These are phyloP conservation scores for Stylophora pistillata DNA, from an alignment of 64 coral and sea anemone species.

Conservation along the genomic window DNA sequence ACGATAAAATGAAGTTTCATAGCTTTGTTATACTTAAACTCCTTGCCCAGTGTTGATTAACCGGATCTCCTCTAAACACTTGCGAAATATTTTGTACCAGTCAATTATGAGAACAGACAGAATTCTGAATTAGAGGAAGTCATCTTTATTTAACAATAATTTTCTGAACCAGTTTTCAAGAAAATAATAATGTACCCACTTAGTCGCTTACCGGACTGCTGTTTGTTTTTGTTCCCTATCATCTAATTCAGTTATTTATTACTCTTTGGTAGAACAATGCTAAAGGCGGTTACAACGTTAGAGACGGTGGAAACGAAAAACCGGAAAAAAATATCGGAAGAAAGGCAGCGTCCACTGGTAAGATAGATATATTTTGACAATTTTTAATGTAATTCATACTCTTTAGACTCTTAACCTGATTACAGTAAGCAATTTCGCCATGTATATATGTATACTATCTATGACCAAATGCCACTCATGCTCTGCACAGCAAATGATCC, in stretches of 20 bases:
- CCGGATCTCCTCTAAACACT: no score
- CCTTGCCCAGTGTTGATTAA: no score
- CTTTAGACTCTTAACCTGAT: background rate
- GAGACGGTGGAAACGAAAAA: slow-evolving; percentile 4
- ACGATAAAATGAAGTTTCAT: no score
- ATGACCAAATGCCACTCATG: no score
- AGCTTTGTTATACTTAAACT: no score
- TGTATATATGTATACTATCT: no score
- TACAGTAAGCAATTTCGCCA: no score
- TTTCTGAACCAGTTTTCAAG: no score
- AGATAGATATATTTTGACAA: background rate
- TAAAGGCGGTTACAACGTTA: slow-evolving; percentile 34
- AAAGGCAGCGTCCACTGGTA: slow-evolving; percentile 19
- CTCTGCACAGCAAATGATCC: no score
- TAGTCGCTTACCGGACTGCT: background rate
- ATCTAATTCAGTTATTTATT: background rate
- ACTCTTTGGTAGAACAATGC: slow-evolving; percentile 5
- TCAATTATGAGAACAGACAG: no score
- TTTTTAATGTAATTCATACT: background rate
- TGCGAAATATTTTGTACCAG: no score
- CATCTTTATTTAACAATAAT: background rate
- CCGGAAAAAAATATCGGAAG: background rate
- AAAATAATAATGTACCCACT: background rate
- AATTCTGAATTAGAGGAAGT: no score
- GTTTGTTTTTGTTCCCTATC: background rate